Evolutionary conservation across 2,888 invertebrate genomes (phyloP), one percentile per base, ranked within the genome.

Genomic region (Cerastis rubricosa): DNA sequence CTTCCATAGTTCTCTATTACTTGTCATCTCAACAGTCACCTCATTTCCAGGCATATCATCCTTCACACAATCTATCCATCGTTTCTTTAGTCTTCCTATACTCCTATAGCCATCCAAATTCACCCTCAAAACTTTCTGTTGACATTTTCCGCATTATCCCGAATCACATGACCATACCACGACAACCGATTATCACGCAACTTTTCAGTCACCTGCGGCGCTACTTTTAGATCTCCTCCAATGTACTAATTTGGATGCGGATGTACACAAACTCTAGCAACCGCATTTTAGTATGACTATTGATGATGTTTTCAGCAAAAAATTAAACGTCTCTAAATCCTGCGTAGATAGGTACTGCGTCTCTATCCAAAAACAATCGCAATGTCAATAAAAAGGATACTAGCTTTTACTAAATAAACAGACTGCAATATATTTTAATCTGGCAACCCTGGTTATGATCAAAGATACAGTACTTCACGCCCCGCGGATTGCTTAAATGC

Each of bases 391-490:
- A 64, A 19, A 43, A 5, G 40, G 7, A 57, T 11, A 76, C 29
- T 1, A 17, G 0, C 2, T 43, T 51, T 0, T 54, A 9, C 40
- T 35, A 11, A 54, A 71, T n/a, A 54, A 65, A 49, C 35, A 7
- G 8, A 3, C 17, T 45, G 9, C 14, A 68, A 59, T 59, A 5
- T 68, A 19, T 45, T 71, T 71, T 14, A 64, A 40, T 35, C 43
- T 61, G 84, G 22, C 83, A 83, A 64, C 80, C 83, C 83, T 83
- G 68, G 67, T 90, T 88, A 84, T 84, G 75, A 73, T 79, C 75
- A 77, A 79, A 88, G 88, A 89, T 90, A 88, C 89, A 89, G 90
- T 88, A 89, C 91, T 92, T 90, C 91, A 92, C 89, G 92, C 90
- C 89, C 89, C 88, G 80, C 89, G 90, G 88, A 80, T 88, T 87